A percentile compares a stretch with the other conserved stretches of the same genome.
Evolutionary conservation across 2,888 invertebrate genomes (phyloP).

Genomic region (Lordiphosa andalusiaca): DNA sequence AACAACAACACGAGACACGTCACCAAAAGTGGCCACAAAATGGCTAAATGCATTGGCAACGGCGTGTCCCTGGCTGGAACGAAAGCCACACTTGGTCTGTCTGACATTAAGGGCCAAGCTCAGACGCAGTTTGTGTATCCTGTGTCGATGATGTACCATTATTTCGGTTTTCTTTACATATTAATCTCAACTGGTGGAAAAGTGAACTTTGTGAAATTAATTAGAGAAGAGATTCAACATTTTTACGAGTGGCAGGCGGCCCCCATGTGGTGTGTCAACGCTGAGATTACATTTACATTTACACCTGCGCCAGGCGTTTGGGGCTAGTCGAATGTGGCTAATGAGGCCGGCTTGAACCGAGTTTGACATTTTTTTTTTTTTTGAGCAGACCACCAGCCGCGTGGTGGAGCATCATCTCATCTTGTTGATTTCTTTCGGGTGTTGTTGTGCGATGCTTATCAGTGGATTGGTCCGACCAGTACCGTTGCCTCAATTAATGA

Average conservation of each 20-base stretch:
- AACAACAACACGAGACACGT: slow-evolving; percentile 36
- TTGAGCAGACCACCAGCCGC: slow-evolving; percentile 60
- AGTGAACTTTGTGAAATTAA: slow-evolving; percentile 8
- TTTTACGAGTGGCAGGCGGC: slow-evolving; percentile 29
- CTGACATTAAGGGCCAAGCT: neutral
- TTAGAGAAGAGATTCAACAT: slow-evolving; percentile 17
- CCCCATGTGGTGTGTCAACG: slow-evolving; percentile 62
- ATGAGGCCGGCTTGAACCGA: slow-evolving; percentile 51
- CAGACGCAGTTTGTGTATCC: neutral
- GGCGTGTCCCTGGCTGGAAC: slow-evolving; percentile 30
- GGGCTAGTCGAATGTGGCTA: slow-evolving; percentile 35
- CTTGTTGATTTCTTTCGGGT: slow-evolving; percentile 33
- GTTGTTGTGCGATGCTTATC: slow-evolving; percentile 61
- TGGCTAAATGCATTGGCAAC: slow-evolving; percentile 61
- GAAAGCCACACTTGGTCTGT: slow-evolving; percentile 5
- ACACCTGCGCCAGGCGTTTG: slow-evolving; percentile 52
- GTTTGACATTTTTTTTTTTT: slow-evolving; percentile 63
- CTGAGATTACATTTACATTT: slow-evolving; percentile 58
- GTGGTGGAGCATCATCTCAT: slow-evolving; percentile 36
- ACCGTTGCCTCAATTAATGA: slow-evolving; percentile 68
- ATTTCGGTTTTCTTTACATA: neutral
- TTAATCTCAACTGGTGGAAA: neutral
- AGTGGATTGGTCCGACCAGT: slow-evolving; percentile 31
- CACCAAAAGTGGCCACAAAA: slow-evolving; percentile 54
- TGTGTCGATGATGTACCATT: neutral